Evolutionary conservation across 1,140 invertebrate species (phyloP).

Genomic region (Drosophila seguyi): DNA sequence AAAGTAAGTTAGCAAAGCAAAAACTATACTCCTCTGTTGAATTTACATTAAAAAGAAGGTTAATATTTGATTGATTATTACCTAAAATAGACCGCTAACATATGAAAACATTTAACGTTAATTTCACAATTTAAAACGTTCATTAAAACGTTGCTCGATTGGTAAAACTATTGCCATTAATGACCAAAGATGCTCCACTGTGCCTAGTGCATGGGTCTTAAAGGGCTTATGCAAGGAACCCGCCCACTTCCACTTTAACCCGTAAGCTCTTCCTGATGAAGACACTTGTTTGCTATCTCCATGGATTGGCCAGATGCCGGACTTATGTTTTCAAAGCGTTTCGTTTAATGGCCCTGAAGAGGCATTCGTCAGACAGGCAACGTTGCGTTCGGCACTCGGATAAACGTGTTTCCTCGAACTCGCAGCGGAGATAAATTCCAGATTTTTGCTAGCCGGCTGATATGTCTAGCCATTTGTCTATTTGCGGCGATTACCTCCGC

Average conservation of each 20-base stretch:
- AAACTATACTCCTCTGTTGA: background rate
- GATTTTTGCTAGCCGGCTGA: constrained; percentile 35
- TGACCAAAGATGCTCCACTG: background rate
- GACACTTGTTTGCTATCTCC: constrained; percentile 29
- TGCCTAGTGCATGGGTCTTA: background rate
- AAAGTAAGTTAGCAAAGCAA: background rate
- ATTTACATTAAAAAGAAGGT: background rate
- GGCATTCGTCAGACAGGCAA: constrained; percentile 19
- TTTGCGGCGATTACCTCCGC: constrained; percentile 23
- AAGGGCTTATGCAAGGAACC: constrained; percentile 30
- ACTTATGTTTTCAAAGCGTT: constrained; percentile 36
- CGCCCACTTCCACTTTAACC: background rate
- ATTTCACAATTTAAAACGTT: background rate
- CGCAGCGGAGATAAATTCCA: constrained; percentile 35
- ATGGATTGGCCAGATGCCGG: constrained; percentile 2
- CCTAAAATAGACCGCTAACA: background rate
- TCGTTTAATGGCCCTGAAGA: constrained; percentile 53
- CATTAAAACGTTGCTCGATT: background rate
- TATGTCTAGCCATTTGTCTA: constrained; percentile 22
- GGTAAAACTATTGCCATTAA: too few species aligned
- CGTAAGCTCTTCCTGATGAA: constrained; percentile 18
- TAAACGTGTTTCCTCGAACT: constrained; percentile 29
- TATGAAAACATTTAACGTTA: background rate
- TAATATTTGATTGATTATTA: background rate
- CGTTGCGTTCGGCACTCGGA: constrained; percentile 22